phyloP scores from a whole-genome alignment of 2,797 vertebrate species.

The Bucorvus abyssinicus region DNA sequence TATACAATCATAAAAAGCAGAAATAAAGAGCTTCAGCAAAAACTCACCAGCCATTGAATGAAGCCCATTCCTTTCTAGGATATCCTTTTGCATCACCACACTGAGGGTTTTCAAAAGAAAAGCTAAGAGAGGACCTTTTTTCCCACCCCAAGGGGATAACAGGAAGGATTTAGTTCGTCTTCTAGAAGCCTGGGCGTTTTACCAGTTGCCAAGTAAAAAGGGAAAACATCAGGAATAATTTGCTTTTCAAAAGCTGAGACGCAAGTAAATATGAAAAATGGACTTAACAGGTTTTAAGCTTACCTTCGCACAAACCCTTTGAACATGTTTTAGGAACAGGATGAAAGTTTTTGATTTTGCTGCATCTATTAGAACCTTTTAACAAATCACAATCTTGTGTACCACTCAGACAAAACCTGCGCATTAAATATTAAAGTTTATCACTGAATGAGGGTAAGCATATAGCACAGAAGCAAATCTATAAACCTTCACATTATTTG shows the following conservation, averaged over 20 bases:
- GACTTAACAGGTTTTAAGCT: not conserved
- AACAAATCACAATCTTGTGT: not conserved
- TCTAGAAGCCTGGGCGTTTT: not conserved
- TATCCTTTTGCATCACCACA: not conserved
- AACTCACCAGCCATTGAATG: not conserved
- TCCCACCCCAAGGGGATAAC: not conserved
- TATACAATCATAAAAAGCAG: not conserved
- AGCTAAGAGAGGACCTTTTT: not conserved
- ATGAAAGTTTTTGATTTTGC: not conserved
- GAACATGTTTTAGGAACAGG: not conserved
- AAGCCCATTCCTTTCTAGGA: not conserved
- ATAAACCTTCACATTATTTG: not conserved
- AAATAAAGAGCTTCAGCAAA: not conserved
- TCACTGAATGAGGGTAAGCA: not conserved
- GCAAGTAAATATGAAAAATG: conserved; percentile 1
- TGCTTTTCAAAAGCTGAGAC: not conserved
- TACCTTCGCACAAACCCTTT: not conserved
- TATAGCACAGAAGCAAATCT: not conserved
- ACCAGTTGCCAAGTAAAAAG: not conserved
- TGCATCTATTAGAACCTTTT: not conserved
- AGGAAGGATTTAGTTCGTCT: not conserved
- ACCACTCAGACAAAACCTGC: not conserved
- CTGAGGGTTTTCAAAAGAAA: not conserved
- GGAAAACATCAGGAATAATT: not conserved
- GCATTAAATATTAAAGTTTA: not conserved